Evolutionary conservation across 2,888 invertebrate species (phyloP).

Genomic region (Heliconius aoede): DNA sequence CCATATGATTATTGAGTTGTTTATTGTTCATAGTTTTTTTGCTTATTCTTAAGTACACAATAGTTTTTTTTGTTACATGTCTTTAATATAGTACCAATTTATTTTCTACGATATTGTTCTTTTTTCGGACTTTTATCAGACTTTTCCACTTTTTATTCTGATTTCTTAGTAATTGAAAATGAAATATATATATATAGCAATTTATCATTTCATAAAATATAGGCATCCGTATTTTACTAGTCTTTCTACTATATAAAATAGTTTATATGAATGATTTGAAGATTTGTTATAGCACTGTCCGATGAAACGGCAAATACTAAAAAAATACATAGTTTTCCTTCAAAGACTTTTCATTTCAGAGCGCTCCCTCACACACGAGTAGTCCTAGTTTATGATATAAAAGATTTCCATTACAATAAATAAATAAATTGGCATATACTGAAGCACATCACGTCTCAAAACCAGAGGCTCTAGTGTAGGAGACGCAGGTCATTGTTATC

Average conservation of each 20-base stretch:
- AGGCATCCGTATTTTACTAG: no score
- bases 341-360: not conserved
- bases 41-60: no score
- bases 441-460: slow-evolving; percentile 17
- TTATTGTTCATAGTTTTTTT: not conserved
- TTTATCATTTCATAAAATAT: no score
- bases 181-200: no score
- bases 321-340: not conserved
- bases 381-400: not conserved
- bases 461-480: slow-evolving; percentile 24
- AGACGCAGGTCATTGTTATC: slow-evolving; percentile 34
- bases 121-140: no score
- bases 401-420: not conserved
- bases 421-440: slow-evolving; percentile 10
- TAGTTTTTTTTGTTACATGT: not conserved
- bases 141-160: no score
- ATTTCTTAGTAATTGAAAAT: no score
- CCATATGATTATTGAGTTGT: not conserved
- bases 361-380: not conserved
- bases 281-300: no score
- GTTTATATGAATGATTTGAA: no score
- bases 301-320: not conserved
- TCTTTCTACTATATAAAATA: no score
- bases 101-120: no score
- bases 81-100: no score